Conservation (phyloP, 2,113 vertebrate species). For the Cyphomyrus plagiostoma region DNA sequence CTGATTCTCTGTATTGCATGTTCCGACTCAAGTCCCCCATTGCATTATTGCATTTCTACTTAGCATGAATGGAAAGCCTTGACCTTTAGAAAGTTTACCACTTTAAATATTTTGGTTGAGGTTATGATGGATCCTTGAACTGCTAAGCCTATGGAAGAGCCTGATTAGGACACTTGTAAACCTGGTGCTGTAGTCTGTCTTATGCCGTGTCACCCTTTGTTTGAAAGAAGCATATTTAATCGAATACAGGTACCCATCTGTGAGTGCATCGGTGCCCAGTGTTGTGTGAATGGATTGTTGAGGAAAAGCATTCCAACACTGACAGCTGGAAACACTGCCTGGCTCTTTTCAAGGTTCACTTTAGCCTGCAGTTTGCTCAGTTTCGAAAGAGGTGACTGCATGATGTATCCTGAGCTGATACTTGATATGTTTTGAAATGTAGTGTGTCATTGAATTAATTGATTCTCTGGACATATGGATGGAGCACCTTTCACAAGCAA, state of each 20-base stretch:
- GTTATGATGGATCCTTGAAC: conserved; percentile 69
- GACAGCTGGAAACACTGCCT: conserved; percentile 59
- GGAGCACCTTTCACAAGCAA: not conserved
- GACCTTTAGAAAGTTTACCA: conserved; percentile 73
- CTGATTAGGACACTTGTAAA: conserved; percentile 67
- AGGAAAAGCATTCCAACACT: conserved; percentile 57
- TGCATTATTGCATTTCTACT: conserved; percentile 52
- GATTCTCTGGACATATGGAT: conserved; percentile 8
- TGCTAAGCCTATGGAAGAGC: conserved; percentile 60
- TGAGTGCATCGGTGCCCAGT: conserved; percentile 49
- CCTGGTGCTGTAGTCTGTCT: conserved; percentile 58
- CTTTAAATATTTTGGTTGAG: conserved; percentile 75
- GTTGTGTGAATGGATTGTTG: conserved; percentile 53
- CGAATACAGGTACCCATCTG: conserved; percentile 65
- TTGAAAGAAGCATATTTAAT: conserved; percentile 71
- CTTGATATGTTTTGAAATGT: not conserved
- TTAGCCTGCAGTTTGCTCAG: not conserved
- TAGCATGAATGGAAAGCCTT: conserved; percentile 61
- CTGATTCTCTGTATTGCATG: not conserved
- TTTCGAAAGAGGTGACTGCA: not conserved
- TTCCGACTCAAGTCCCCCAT: not conserved
- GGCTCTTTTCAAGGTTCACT: conserved; percentile 29
- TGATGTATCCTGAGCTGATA: not conserved
- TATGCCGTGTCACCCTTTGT: conserved; percentile 53
- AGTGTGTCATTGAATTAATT: not conserved